A percentile compares a stretch with the other conserved stretches of the same genome.
phyloP scores from a whole-genome alignment of 64 coral and sea anemone species.

The Stichodactyla mertensii region DNA sequence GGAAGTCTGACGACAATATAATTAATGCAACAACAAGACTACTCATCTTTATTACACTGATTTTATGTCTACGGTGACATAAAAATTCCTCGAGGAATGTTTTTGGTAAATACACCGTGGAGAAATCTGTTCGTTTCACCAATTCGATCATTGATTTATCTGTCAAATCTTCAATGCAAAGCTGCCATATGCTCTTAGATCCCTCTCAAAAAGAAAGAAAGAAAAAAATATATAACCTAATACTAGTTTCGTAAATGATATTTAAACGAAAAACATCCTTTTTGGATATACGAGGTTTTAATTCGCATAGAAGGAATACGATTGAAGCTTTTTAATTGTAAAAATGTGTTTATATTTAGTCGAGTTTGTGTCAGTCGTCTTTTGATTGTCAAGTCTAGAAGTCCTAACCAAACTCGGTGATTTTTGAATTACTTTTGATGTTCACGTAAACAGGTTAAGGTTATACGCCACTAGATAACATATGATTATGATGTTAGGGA shows the following conservation, averaged over 20 bases:
- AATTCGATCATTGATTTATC: not conserved
- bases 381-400: not conserved
- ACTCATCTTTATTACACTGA: not conserved
- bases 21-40: not conserved
- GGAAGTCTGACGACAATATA: not conserved
- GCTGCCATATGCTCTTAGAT: not conserved
- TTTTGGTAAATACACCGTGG: not conserved
- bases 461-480: not conserved
- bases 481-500: not conserved
- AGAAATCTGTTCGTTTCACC: not conserved
- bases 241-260: not conserved
- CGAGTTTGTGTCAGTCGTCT: not conserved
- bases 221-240: not conserved
- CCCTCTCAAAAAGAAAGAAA: not conserved
- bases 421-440: not conserved
- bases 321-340: not conserved
- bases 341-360: not conserved
- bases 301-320: no score
- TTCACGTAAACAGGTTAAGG: no score
- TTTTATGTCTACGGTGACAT: not conserved
- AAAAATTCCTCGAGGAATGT: not conserved
- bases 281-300: not conserved
- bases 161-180: not conserved
- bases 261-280: not conserved
- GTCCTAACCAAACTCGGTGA: not conserved